Conservation (phyloP, 2,797 vertebrate genomes). For the Gymnopithys bicolor region DNA sequence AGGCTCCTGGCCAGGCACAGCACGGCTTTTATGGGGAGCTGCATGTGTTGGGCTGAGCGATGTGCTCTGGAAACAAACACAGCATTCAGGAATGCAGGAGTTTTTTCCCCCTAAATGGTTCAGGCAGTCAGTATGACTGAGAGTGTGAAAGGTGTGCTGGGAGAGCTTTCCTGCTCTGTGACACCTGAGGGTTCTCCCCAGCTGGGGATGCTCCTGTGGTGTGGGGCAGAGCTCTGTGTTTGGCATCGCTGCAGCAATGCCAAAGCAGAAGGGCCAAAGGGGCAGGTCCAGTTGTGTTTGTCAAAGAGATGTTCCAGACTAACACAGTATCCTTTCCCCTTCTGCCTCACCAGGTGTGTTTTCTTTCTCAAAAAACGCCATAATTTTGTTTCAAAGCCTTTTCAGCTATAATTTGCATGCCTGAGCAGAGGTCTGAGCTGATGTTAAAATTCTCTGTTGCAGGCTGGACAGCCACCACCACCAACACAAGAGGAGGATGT, state of each 20-base stretch:
- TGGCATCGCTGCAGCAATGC: background rate
- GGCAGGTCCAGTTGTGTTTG: background rate
- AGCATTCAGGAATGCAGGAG: background rate
- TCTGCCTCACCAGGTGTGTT: background rate
- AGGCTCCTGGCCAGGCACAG: slow-evolving; percentile 47
- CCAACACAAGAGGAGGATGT: background rate
- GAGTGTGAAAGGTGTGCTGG: background rate
- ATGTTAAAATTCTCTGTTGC: background rate
- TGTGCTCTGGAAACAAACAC: background rate
- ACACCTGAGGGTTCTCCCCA: background rate
- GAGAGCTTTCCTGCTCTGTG: background rate
- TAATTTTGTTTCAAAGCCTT: background rate
- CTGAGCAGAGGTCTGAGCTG: background rate
- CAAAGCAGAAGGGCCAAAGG: background rate
- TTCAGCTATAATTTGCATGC: background rate
- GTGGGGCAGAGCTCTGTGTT: fast-evolving
- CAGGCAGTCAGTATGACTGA: background rate
- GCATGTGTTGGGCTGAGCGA: slow-evolving; percentile 7
- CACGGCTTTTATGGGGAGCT: slow-evolving; percentile 14
- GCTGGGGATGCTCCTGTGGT: background rate
- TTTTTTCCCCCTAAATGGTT: background rate
- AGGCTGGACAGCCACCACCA: background rate
- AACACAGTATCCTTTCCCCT: background rate
- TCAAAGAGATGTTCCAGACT: background rate
- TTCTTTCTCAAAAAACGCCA: background rate